Percentiles rank a stretch among this genome's conserved stretches.
Conservation (phyloP, 1,140 invertebrate species). For the Vollenhovia emeryi region DNA sequence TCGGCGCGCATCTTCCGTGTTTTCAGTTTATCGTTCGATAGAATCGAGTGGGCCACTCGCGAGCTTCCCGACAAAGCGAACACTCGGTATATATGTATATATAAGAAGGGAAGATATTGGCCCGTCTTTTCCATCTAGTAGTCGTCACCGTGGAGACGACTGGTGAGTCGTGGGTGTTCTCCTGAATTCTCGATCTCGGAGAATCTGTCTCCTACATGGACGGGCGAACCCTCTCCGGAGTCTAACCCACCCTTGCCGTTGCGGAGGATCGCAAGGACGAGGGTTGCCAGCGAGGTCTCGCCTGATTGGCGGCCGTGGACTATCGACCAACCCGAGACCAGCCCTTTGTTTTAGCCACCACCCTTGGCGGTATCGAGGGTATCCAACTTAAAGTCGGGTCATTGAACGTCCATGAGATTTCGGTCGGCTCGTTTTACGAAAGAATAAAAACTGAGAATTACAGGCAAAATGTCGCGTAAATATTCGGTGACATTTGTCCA, state of each 20-base stretch:
- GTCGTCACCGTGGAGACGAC: constrained; percentile 81
- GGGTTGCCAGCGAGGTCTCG: constrained; percentile 79
- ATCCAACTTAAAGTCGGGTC: constrained; percentile 67
- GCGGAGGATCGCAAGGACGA: constrained; percentile 79
- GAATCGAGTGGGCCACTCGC: constrained; percentile 41
- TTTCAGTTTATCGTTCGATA: constrained; percentile 33
- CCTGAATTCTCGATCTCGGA: constrained; percentile 69
- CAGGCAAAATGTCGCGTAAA: neutral
- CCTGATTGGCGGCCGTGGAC: constrained; percentile 83
- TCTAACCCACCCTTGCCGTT: constrained; percentile 67
- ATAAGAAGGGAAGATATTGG: constrained; percentile 52
- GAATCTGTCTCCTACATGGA: constrained; percentile 72
- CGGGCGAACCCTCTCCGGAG: constrained; percentile 74
- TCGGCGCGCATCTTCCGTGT: neutral
- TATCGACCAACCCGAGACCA: constrained; percentile 84
- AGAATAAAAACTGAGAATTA: neutral
- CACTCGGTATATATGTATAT: constrained; percentile 11
- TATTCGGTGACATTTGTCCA: neutral
- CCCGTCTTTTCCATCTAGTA: constrained; percentile 63
- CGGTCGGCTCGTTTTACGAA: constrained; percentile 17
- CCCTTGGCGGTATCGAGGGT: constrained; percentile 74
- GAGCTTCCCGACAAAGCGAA: constrained; percentile 40
- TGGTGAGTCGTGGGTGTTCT: constrained; percentile 68
- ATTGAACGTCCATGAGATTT: constrained; percentile 68
- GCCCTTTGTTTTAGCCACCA: constrained; percentile 84